Conservation (phyloP, 2,888 invertebrate genomes). For the Dimorphilus gyrociliatus region DNA sequence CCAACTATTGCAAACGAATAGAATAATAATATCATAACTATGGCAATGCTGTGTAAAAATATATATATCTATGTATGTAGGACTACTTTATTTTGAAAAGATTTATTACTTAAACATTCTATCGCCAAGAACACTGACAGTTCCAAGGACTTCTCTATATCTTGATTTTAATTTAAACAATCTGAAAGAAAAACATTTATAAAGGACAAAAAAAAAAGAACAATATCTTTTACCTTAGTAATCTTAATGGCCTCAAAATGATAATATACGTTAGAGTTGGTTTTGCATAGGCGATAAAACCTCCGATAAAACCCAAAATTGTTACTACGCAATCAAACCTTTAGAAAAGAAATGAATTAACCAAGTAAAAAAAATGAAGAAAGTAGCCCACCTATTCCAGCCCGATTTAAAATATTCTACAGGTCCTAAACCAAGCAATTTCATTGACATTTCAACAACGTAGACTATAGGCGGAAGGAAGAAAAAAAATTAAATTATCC, state of each 20-base stretch:
- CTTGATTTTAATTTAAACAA: slow-evolving; percentile 60
- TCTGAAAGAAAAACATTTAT: slow-evolving; percentile 15
- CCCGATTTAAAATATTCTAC: slow-evolving; percentile 57
- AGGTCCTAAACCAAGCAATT: slow-evolving; percentile 56
- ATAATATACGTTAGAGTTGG: no score
- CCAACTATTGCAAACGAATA: slow-evolving; percentile 77
- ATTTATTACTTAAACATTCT: slow-evolving; percentile 49
- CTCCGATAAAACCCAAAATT: slow-evolving; percentile 44
- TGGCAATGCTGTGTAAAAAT: slow-evolving; percentile 47
- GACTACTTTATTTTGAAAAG: neutral
- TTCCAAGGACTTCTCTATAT: slow-evolving; percentile 65
- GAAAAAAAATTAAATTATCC: slow-evolving; percentile 3
- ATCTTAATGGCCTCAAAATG: slow-evolving; percentile 27
- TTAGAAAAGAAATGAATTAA: slow-evolving; percentile 4
- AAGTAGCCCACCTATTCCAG: slow-evolving; percentile 67
- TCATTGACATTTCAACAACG: slow-evolving; percentile 53
- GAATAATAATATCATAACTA: slow-evolving; percentile 57
- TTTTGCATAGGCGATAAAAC: no score
- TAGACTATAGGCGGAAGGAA: slow-evolving; percentile 47
- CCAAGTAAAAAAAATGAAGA: slow-evolving; percentile 35
- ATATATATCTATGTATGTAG: slow-evolving; percentile 2
- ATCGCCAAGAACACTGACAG: slow-evolving; percentile 60
- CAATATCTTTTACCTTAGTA: slow-evolving; percentile 25
- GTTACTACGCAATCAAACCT: slow-evolving; percentile 38
- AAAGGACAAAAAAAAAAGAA: slow-evolving; percentile 1